Evolutionary conservation across 2,113 vertebrate species (phyloP).

Genomic region (Phocoena sinus): DNA sequence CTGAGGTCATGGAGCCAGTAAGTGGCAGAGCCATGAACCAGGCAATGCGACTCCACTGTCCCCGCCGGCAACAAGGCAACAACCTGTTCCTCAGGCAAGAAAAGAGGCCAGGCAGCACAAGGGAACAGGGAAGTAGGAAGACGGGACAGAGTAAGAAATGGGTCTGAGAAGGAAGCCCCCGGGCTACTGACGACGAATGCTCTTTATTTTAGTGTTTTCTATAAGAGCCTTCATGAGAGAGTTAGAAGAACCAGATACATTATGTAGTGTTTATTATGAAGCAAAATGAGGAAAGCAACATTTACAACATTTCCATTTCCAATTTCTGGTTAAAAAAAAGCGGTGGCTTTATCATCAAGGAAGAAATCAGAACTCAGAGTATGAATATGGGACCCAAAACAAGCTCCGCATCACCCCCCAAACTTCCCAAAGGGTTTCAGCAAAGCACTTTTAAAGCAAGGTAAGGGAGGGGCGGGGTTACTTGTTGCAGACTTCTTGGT

Average conservation of each 20-base stretch:
- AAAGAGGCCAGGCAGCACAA: not conserved
- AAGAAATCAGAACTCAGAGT: not conserved
- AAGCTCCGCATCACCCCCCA: accelerated
- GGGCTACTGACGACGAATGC: not conserved
- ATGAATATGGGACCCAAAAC: not conserved
- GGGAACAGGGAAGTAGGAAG: not conserved
- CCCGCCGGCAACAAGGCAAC: not conserved
- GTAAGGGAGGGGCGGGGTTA: not conserved
- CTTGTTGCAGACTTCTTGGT: not conserved
- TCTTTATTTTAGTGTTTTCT: not conserved
- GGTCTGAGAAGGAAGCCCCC: not conserved
- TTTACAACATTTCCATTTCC: not conserved
- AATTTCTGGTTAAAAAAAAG: not conserved
- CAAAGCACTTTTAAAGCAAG: not conserved
- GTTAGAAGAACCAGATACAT: not conserved
- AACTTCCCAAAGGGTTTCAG: not conserved
- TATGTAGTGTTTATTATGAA: not conserved
- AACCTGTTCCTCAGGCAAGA: not conserved
- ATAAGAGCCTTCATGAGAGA: not conserved
- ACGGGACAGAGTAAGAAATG: not conserved
- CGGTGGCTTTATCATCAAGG: not conserved
- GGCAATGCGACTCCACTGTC: not conserved
- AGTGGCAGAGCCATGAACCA: not conserved
- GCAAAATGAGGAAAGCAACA: not conserved
- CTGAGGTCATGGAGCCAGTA: not conserved